Percentiles rank a stretch among this genome's conserved stretches.
phyloP scores from a whole-genome alignment of 2,797 vertebrate genomes.

The Loriculus beryllinus region DNA sequence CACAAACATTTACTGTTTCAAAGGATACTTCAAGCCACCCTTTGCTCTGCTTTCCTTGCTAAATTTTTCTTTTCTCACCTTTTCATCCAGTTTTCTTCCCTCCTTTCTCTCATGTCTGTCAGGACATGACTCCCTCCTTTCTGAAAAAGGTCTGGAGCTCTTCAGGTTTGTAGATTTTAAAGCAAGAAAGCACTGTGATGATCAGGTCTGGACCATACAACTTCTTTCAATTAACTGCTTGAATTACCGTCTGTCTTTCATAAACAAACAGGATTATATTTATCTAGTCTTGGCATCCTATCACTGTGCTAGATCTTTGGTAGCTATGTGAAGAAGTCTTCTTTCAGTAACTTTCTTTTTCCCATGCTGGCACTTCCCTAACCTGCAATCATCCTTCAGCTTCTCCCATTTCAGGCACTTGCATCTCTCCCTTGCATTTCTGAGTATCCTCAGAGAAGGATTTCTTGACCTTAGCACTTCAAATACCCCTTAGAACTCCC shows the following conservation, averaged over 20 bases:
- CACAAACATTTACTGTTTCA: neutral
- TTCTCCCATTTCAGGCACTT: neutral
- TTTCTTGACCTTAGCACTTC: conserved; percentile 15
- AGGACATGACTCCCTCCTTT: neutral
- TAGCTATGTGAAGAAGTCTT: neutral
- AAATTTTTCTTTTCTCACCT: neutral
- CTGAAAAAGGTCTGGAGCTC: neutral
- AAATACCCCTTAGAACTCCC: neutral
- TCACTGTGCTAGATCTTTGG: neutral
- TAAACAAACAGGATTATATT: neutral
- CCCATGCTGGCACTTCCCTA: neutral
- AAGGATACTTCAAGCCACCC: neutral
- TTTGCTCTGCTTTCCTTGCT: neutral
- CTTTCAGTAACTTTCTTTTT: neutral
- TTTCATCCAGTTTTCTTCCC: neutral
- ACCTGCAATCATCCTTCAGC: neutral
- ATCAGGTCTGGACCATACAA: neutral
- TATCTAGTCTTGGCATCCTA: neutral
- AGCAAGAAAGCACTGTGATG: neutral
- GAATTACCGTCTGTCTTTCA: neutral
- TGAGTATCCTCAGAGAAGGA: neutral
- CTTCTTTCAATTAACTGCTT: neutral
- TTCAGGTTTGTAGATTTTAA: neutral
- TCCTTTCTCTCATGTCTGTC: neutral
- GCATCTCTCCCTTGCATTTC: neutral